These are phyloP conservation scores for Mallotus villosus DNA, from an alignment of 2,797 vertebrate species.

Conservation along the genomic window DNA sequence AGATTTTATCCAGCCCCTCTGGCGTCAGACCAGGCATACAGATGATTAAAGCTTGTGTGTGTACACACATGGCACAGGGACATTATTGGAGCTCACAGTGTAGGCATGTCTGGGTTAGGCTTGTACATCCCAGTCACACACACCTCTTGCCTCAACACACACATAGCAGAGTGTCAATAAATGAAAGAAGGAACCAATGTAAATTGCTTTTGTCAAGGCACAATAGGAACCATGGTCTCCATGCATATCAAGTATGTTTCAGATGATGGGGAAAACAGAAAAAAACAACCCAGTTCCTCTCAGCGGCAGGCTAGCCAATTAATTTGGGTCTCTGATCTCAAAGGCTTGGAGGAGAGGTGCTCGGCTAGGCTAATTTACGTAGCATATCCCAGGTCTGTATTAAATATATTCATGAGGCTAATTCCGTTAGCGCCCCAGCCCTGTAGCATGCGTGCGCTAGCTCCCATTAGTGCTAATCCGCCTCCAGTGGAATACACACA, in stretches of 20 bases:
- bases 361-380: constrained; percentile 74
- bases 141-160: constrained; percentile 26
- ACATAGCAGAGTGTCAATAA: constrained; percentile 49
- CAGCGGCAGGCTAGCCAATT: constrained; percentile 70
- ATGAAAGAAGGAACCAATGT: constrained; percentile 31
- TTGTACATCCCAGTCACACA: constrained; percentile 6
- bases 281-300: constrained; percentile 61
- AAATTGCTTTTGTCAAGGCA: constrained; percentile 52
- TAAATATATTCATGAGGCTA: constrained; percentile 96
- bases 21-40: neutral
- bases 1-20: neutral
- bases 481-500: constrained; percentile 96
- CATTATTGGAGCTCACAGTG: neutral
- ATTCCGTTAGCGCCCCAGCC: constrained; percentile 86
- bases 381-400: constrained; percentile 86
- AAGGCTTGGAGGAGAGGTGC: constrained; percentile 70
- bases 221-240: constrained; percentile 45
- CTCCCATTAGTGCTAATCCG: constrained; percentile 92
- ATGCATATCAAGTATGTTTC: constrained; percentile 69
- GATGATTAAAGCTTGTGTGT: constrained; percentile 11
- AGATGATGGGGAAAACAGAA: constrained; percentile 56
- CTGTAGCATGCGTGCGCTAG: constrained; percentile 72
- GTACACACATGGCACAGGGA: constrained; percentile 13
- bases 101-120: constrained; percentile 20
- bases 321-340: constrained; percentile 74